Evolutionary conservation across 2,888 invertebrate species (phyloP), one percentile per base, ranked within the genome.

Genomic region (Perizoma flavofasciatum): DNA sequence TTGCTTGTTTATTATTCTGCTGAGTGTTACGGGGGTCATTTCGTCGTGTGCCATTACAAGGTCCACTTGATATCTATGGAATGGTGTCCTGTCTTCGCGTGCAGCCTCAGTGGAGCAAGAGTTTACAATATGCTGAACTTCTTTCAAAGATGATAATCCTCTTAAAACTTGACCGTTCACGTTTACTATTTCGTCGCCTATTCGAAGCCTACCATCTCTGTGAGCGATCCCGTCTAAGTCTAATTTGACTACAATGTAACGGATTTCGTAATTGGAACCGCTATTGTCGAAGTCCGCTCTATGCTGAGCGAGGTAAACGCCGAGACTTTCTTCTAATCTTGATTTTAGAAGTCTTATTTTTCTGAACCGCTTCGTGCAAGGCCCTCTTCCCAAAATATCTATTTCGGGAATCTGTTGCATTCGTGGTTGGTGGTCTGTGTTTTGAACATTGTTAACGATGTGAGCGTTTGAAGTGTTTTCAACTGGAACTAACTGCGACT

Each of bases 161-260:
- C 96, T 93, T 61, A 98, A 87, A 66, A 96, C 94, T 75, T 94
- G 94, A 7, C 97, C 97, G 83, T 98, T 98, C 37, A 97, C 96
- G 85, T 97, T 96, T 8, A 98, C 95, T 66, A 98, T 96, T 93
- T 98, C 97, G 86, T 98, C 98, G 9, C 97, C 97, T 60, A 97
- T 93, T 73, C 95, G 93, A 63, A 98, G 93, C 72, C 96, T 94
- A 22, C 97, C 96, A 81, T 97, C 96, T 85, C 96, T 96, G 66
- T 94, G 94, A 33, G 95, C 95, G 81, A 95, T 93, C 51, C 95
- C 95, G 66, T 93, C 94, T 48, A 93, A 89, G 69, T 95, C 94
- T 50, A 95, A 87, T 75, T 94, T 94, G 22, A 94, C 93, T 59
- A 95, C 93, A 61, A 94, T 92, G 70, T 94, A 94, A 34, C 94